phyloP scores from a whole-genome alignment of 2,797 vertebrate genomes.

The Danio tinwini region DNA sequence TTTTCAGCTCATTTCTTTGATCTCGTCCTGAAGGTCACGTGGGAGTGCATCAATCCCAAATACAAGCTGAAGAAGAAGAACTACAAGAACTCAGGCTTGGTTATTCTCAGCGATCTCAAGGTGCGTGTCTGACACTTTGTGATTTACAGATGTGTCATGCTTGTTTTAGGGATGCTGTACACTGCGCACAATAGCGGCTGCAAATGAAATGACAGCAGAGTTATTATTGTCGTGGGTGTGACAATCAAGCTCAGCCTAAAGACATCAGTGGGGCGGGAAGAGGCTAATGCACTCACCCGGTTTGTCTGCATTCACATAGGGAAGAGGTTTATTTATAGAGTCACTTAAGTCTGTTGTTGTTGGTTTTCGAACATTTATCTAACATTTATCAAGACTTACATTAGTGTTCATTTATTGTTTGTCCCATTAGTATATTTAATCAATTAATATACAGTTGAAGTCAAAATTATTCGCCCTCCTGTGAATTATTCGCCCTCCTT shows the following conservation, averaged over 20 bases:
- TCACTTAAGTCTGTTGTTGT: constrained; percentile 2
- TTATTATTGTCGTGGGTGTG: constrained; percentile 38
- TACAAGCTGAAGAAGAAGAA: constrained; percentile 95
- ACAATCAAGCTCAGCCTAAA: constrained; percentile 31
- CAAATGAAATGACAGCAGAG: neutral
- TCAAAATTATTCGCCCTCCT: too few relatives aligned
- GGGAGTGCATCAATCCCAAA: constrained; percentile 95
- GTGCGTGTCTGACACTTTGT: constrained; percentile 68
- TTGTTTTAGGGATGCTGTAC: constrained; percentile 3
- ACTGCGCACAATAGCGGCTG: neutral
- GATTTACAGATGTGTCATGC: neutral
- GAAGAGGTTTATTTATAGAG: constrained; percentile 33
- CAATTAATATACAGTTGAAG: neutral
- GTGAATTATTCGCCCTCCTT: too few relatives aligned
- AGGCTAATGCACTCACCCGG: constrained; percentile 15
- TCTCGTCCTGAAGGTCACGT: constrained; percentile 82
- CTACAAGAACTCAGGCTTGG: constrained; percentile 93
- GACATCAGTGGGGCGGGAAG: constrained; percentile 22
- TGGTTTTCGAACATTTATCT: neutral
- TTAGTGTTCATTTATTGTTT: neutral
- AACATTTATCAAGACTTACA: constrained; percentile 15
- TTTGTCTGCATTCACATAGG: constrained; percentile 2
- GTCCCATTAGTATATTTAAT: neutral
- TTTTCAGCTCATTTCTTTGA: constrained; percentile 22
- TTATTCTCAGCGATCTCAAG: constrained; percentile 91